Evolutionary conservation across 2,888 invertebrate genomes (phyloP).

Genomic region (Philhelius pedissequus): DNA sequence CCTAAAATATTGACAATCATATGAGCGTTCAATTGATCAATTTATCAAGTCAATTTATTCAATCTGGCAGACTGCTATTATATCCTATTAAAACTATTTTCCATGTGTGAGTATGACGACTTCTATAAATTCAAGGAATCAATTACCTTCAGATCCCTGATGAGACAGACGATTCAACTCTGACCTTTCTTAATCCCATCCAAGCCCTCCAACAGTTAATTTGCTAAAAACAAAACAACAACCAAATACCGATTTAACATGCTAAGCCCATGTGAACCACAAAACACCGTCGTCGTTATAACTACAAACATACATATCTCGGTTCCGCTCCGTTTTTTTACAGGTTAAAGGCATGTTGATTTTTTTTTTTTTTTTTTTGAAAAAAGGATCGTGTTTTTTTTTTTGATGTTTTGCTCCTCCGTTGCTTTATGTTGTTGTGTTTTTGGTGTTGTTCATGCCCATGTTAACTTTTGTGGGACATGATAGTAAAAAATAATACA

Average conservation of each 20-base stretch:
- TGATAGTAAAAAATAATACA: constrained; percentile 49
- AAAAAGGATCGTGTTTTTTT: constrained; percentile 57
- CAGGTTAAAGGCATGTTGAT: constrained; percentile 8
- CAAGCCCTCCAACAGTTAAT: not conserved
- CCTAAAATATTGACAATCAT: too few relatives aligned
- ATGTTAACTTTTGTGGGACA: constrained; percentile 63
- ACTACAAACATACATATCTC: too few relatives aligned
- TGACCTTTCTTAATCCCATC: not conserved
- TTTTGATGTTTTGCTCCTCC: not conserved
- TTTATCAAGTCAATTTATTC: not conserved
- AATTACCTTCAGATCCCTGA: not conserved
- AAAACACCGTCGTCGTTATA: constrained; percentile 17
- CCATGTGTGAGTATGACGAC: too few relatives aligned
- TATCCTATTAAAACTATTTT: too few relatives aligned
- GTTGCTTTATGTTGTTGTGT: constrained; percentile 25
- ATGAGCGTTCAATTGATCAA: not conserved
- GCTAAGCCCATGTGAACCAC: constrained; percentile 32
- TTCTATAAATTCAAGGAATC: not conserved
- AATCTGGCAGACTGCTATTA: too few relatives aligned
- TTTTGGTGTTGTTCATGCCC: constrained; percentile 57
- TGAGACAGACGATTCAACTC: not conserved
- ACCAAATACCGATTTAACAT: constrained; percentile 16
- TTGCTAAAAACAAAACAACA: not conserved
- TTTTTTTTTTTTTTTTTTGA: not conserved
- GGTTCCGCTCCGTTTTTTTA: not conserved